Evolutionary conservation across 2,113 vertebrate species (phyloP).

Genomic region (Rallus limicola): DNA sequence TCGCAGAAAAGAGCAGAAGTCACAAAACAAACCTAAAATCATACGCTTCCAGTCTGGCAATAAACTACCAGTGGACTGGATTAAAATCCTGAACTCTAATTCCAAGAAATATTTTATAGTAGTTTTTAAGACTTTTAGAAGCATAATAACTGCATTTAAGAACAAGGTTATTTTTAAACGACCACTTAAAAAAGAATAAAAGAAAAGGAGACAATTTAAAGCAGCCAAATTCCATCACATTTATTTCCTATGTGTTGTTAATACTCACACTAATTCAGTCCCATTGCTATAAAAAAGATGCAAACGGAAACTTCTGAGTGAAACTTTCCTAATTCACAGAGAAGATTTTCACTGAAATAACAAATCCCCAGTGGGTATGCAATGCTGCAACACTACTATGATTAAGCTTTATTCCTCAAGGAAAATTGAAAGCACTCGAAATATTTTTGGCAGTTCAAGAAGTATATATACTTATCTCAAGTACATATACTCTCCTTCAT

Average conservation of each 20-base stretch:
- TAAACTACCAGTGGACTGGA: neutral
- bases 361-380: neutral
- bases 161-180: neutral
- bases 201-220: neutral
- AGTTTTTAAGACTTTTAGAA: neutral
- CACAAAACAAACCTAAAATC: neutral
- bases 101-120: neutral
- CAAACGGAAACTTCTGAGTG: neutral
- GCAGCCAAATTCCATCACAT: neutral
- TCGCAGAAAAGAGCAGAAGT: neutral
- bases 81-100: neutral
- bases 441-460: neutral
- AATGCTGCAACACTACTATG: neutral
- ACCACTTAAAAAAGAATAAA: neutral
- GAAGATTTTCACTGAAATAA: neutral
- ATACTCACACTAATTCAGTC: neutral
- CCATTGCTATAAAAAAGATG: neutral
- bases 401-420: neutral
- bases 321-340: neutral
- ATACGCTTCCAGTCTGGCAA: neutral
- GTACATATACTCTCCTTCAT: neutral
- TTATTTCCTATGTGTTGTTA: neutral
- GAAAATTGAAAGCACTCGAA: neutral
- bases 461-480: neutral
- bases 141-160: neutral